These are phyloP conservation scores for Pseudochirops corinnae DNA, from an alignment of 2,797 vertebrate species.

Conservation along the genomic window DNA sequence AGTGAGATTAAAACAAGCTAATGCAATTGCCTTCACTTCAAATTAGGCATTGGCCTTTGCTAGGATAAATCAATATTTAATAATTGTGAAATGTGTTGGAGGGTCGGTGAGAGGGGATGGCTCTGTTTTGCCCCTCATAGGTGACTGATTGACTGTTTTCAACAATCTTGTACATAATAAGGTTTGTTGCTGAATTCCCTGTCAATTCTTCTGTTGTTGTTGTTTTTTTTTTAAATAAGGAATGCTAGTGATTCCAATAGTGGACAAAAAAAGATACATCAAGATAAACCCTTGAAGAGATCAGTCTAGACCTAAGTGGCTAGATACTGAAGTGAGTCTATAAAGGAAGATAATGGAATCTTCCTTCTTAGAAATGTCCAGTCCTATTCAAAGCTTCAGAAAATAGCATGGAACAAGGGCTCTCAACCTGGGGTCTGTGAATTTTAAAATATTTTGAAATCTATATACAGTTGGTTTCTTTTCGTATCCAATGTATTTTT, in stretches of 20 bases:
- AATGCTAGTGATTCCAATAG: conserved; percentile 55
- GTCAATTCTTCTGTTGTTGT: conserved; percentile 42
- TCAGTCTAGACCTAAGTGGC: conserved; percentile 38
- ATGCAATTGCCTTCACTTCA: conserved; percentile 65
- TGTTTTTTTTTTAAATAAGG: conserved; percentile 12
- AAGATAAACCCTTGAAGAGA: conserved; percentile 56
- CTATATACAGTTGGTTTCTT: not conserved
- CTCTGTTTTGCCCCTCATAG: conserved; percentile 44
- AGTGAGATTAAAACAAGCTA: conserved; percentile 68
- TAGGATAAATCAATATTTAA: conserved; percentile 79
- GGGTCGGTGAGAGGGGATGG: conserved; percentile 18
- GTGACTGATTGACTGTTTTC: conserved; percentile 30
- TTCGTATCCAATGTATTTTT: not conserved
- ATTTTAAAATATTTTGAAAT: not conserved
- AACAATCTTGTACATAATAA: conserved; percentile 49
- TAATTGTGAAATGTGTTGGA: conserved; percentile 72
- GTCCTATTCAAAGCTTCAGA: not conserved
- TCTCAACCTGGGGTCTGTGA: not conserved
- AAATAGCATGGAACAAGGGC: not conserved
- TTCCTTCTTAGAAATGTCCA: not conserved
- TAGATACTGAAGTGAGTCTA: conserved; percentile 24
- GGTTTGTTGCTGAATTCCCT: conserved; percentile 49
- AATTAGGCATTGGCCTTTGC: conserved; percentile 47
- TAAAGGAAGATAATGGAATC: conserved; percentile 45
- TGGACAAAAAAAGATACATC: conserved; percentile 62